Evolutionary conservation across 2,888 invertebrate genomes (phyloP).

Genomic region (Cylindroiulus punctatus): DNA sequence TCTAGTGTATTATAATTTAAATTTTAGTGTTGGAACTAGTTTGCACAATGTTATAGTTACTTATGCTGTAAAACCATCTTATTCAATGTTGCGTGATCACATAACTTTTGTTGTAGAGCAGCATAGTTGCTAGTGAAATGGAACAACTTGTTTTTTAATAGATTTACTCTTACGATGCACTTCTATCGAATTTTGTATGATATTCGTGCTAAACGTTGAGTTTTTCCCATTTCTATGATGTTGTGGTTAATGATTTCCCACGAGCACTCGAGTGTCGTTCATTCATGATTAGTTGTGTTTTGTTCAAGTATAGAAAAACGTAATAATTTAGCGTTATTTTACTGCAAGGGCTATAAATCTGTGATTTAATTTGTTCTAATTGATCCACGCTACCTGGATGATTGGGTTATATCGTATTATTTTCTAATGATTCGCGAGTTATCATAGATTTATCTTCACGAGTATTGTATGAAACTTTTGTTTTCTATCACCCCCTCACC

Average conservation of each 20-base stretch:
- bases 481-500: neutral
- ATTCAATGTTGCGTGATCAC: neutral
- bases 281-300: neutral
- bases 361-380: conserved; percentile 10
- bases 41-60: neutral
- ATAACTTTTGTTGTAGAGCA: neutral
- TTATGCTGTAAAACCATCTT: neutral
- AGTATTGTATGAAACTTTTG: neutral
- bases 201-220: neutral
- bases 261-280: neutral
- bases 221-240: neutral
- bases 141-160: neutral
- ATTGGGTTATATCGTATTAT: neutral
- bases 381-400: neutral
- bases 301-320: neutral
- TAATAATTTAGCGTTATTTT: conserved; percentile 5
- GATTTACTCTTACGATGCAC: conserved; percentile 15
- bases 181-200: neutral
- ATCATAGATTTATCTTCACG: conserved; percentile 11
- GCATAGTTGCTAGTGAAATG: neutral
- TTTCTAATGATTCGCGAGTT: neutral
- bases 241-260: neutral
- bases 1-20: conserved; percentile 29
- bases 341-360: neutral
- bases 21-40: neutral